Evolutionary conservation across 1,140 invertebrate species (phyloP), one percentile per base, ranked within the genome.

Genomic region (Ephestia elutella): DNA sequence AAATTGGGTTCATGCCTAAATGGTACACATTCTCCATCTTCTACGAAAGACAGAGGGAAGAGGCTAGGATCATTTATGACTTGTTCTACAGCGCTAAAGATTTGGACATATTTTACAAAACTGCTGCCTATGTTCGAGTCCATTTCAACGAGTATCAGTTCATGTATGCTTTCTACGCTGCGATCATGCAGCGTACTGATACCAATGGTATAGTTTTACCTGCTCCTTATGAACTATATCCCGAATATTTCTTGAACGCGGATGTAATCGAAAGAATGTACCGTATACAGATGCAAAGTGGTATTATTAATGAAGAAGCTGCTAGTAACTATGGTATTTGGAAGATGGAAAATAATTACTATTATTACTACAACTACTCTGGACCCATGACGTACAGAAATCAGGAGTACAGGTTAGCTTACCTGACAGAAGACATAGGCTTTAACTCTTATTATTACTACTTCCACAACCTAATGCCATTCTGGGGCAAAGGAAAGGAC

Each of bases 341-440:
- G 69, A 87, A 55, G 81, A 89, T 60, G 82, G 88, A 53, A 51
- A 63, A 83, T 30, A 63, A 82, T 44, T 89, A 85, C 64, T 82
- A 89, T 17, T 70, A 70, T 50, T 85, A 82, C 60, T 86, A 83
- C 57, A 92, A 90, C 72, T 92, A 89, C 65, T 90, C 82, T 7
- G 90, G 90, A 60, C 82, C 83, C 64, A 85, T 90, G 32, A 70
- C 87, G 0, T 81, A 82, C 56, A 66, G 74, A 15, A 87, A 91
- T 65, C 75, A 87, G 1, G 92, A 95, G 68, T 90, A 92, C 71
- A 90, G 89, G 59, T 63, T 95, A 17, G 89, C 92, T 25, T 95
- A 95, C 88, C 94, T 93, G 84, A 93, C 91, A 25, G 92, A 95
- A 69, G 94, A 94, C 72, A 85, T 92, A 60, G 91, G 91, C 49